These are phyloP conservation scores for Crax fasciolata DNA, from an alignment of 2,797 vertebrate genomes.

Conservation along the genomic window DNA sequence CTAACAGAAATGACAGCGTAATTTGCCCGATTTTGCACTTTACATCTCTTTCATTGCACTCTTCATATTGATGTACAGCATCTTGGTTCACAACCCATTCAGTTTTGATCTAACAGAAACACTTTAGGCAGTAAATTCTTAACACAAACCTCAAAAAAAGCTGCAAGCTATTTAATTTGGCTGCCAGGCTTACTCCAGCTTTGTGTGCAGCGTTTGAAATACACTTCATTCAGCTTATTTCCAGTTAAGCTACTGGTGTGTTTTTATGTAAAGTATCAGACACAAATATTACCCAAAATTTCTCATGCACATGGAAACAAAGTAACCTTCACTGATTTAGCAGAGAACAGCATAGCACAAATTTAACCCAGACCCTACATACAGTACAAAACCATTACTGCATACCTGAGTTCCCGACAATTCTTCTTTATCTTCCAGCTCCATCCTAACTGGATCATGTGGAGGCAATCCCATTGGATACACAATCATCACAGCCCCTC, in stretches of 20 bases:
- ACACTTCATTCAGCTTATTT: background rate
- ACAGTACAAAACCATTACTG: background rate
- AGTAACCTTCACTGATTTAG: background rate
- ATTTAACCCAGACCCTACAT: background rate
- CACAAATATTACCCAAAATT: background rate
- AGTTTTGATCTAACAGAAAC: background rate
- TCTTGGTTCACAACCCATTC: background rate
- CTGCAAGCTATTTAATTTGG: background rate
- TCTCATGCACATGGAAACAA: background rate
- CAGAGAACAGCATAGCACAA: background rate
- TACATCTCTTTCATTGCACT: background rate
- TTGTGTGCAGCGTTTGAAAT: background rate
- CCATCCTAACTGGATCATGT: conserved; percentile 93
- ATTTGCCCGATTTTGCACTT: background rate
- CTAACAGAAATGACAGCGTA: background rate
- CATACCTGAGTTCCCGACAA: conserved; percentile 92
- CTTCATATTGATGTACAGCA: background rate
- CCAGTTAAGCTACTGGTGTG: background rate
- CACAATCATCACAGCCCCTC: conserved; percentile 94
- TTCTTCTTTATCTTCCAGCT: conserved; percentile 93
- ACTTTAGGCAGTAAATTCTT: background rate
- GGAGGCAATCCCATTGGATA: conserved; percentile 98
- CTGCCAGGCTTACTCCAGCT: background rate
- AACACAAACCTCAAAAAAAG: background rate
- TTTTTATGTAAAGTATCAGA: background rate